Base-by-base conservation (phyloP, 2,113 vertebrate species). In the Sylvia atricapilla region DNA sequence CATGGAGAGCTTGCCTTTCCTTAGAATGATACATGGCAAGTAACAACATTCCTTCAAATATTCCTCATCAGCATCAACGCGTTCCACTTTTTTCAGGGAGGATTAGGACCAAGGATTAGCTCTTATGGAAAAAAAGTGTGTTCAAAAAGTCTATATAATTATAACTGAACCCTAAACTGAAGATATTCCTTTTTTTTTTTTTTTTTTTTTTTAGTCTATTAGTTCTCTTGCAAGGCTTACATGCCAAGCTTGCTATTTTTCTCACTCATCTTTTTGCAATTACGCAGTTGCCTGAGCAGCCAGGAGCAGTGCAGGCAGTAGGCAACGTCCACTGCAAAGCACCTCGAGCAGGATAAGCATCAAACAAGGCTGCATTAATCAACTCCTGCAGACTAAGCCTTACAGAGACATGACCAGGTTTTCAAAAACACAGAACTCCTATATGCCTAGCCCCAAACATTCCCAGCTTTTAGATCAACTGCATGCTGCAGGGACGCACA, bases 321-420 rank as follows among this genome's bases (percentile, higher is more conserved):
- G 4, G 3, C 52, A 68, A 35, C 23, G 63, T 28, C 70, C 87
- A 82, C 66, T 59, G 77, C 69, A 87, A 50, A 91, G 77, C 74
- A 76, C 23, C 58, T 73, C 63, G 4, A 69, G 46, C n/a, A 53
- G 58, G 59, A 86, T 23, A 88, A 91, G 39, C 50, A 84, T 37
- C 87, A 77, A 73, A 47, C 24, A 17, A 1, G 6, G 72, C 62
- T 62, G 41, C 27, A 35, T 59, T 43, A 70, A 84, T 72, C 59
- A 53, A 14, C 15, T 74, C 25, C 35, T 87, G 47, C 22, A 78
- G 41, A 62, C 22, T 37, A 77, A 94, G 74, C 27, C 59, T 66
- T 43, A 35, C 0, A 1, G 41, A 90, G 60, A 62, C 52, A 59
- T 0, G 2, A 77, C 11, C 0, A 0, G 7, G 4, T 58, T 87